These are phyloP conservation scores for Artemia sp. DNA, from an alignment of 2,888 invertebrate genomes.

Conservation along the genomic window DNA sequence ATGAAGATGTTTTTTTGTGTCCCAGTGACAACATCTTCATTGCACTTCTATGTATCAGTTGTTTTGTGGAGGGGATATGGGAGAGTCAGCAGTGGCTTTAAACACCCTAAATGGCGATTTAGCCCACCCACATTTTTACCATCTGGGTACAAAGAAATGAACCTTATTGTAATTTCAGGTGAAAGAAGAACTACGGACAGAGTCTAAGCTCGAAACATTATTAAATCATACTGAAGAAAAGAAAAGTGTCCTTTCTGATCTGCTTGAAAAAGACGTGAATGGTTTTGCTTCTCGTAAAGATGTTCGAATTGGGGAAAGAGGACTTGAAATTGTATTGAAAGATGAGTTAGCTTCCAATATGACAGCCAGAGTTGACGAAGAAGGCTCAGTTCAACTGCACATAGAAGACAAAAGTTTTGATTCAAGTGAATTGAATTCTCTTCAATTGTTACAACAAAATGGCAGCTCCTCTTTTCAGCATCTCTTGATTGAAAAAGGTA, in stretches of 20 bases:
- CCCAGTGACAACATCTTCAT: too few relatives aligned
- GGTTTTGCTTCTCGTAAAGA: slow-evolving; percentile 39
- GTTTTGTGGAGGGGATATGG: too few relatives aligned
- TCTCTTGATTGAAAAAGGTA: not conserved
- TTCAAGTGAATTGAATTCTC: not conserved
- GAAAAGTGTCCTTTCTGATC: slow-evolving; percentile 52
- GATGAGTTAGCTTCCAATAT: slow-evolving; percentile 20
- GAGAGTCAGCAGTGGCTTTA: too few relatives aligned
- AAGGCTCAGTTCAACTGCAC: slow-evolving; percentile 22
- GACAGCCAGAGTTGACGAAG: slow-evolving; percentile 20
- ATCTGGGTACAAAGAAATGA: too few relatives aligned
- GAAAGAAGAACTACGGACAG: slow-evolving; percentile 1
- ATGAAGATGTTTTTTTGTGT: too few relatives aligned
- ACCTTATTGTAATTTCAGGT: not conserved
- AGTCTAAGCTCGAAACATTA: not conserved
- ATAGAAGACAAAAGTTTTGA: slow-evolving; percentile 21
- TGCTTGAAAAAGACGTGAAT: slow-evolving; percentile 58
- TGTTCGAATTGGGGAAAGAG: slow-evolving; percentile 41
- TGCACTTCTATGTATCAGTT: too few relatives aligned
- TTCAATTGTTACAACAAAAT: slow-evolving; percentile 6
- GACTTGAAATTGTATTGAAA: slow-evolving; percentile 43
- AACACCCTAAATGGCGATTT: too few relatives aligned
- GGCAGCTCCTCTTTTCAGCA: not conserved
- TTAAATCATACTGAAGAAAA: slow-evolving; percentile 22
- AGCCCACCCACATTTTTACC: too few relatives aligned